Evolutionary conservation across 2,797 vertebrate species (phyloP), one percentile per base, ranked within the genome.

Genomic region (Craterocephalus amniculus): DNA sequence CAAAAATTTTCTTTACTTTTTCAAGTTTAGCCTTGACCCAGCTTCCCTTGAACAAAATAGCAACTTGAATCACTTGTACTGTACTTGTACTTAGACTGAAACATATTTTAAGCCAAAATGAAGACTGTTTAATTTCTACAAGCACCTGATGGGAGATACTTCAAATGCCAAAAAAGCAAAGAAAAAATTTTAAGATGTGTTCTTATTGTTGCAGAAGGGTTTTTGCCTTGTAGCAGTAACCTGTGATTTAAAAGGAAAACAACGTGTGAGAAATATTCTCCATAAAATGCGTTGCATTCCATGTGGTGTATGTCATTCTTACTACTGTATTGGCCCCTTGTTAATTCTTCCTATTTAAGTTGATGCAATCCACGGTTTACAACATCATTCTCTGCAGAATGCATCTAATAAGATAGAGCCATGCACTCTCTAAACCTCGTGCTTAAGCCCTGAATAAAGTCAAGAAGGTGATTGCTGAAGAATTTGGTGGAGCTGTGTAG

Each of bases 401-500:
- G 52, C 6, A 55, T 48, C n/a, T 11, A 8, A 48, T 45, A 45
- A n/a, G 43, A 45, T 10, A 45, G 43, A n/a, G 20, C 20, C 43
- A 45, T 27, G 51, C 29, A 36, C 29, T 56, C 24, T 34, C 64
- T 45, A 4, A 51, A 26, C 52, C 12, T 27, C 18, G 26, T 31
- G 29, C 1, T 52, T 13, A 43, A 60, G 36, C 65, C 58, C 29
- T 63, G 52, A 57, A 62, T 16, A 67, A 83, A 38, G 74, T 51
- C 0, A 2, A 49, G 38, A 26, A 76, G 52, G 16, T 36, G 6
- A 43, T 60, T 72, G 62, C 70, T 65, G 34, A 67, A 70, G 56
- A 74, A 70, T 67, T 67, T 70, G 62, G 59, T 54, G n/a, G 52
- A 78, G 59, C 6, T 26, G 55, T 40, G 58, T 1, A 54, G 59